phyloP scores from a whole-genome alignment of 2,113 vertebrate genomes.

The Aptenodytes patagonicus region DNA sequence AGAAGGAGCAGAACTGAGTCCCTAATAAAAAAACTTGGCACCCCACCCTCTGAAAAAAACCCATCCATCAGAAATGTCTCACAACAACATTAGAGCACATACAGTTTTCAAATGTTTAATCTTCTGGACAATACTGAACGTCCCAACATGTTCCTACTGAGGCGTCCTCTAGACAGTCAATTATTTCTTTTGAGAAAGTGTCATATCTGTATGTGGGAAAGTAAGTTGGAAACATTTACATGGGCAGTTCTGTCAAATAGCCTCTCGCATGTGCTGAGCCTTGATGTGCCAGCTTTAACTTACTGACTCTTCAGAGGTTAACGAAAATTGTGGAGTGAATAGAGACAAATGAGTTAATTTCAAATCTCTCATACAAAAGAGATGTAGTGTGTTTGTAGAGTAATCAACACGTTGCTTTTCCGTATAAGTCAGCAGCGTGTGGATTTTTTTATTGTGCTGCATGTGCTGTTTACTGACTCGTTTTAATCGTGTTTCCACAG shows the following conservation, averaged over 20 bases:
- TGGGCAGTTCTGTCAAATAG: background rate
- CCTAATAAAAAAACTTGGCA: background rate
- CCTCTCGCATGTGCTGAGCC: background rate
- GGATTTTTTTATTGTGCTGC: background rate
- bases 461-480: conserved; percentile 1
- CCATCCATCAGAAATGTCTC: background rate
- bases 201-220: background rate
- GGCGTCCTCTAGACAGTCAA: no score
- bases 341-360: background rate
- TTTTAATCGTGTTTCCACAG: background rate
- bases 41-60: background rate
- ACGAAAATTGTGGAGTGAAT: background rate
- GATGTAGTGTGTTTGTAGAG: background rate
- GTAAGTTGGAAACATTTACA: background rate
- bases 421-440: background rate
- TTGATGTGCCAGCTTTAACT: background rate
- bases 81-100: background rate
- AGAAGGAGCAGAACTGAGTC: background rate
- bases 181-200: background rate
- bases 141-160: background rate
- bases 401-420: conserved; percentile 9
- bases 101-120: background rate
- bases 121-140: background rate
- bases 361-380: background rate
- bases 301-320: background rate